Base-by-base conservation (phyloP, 2,888 invertebrate species). In the Lasioglossum villosulum region DNA sequence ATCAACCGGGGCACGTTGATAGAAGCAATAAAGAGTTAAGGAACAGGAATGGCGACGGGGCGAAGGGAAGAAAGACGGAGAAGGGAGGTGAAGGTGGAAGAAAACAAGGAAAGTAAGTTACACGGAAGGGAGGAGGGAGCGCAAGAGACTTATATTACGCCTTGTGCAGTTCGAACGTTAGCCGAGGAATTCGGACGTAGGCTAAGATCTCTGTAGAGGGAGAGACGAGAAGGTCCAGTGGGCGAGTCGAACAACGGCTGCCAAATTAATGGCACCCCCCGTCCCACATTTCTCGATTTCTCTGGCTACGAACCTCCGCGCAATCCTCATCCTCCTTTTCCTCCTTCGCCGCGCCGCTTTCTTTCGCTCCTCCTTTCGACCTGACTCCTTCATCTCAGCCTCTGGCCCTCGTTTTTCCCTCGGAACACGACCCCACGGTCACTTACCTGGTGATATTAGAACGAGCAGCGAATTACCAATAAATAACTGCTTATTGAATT, bases 1-100 rank as follows among this genome's bases (percentile, higher is more conserved):
- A 94, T 94, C 94, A 93, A 92, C 86, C 90, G 83, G 90, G 86
- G 90, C 89, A 93, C 93, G 91, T 93, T 93, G 93, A 93, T 94
- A 93, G 93, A 94, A 93, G 93, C 93, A 93, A 94, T 94, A 94
- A 93, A 94, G 91, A 90, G 87, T 90, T 83, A 80, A 77, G 91
- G 82, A 90, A 92, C 86, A 92, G 89, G 88, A 90, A 90, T 89
- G 87, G 92, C 86, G 14, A 71, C 23, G 12, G 39, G 70, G n/a
- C 14, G 10, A 16, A n/a, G 8, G 39, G 42, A n/a, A 14, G 6
- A 71, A 14, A 14, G 39, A 34, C 8, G 39, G 12, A 70, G 70
- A 2, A n/a, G 16, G n/a, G 42, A 6, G 80, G 34, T 80, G 80
- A 87, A 88, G 82, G 82, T 83, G 80, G 74, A 80, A 80, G 84